Evolutionary conservation across 2,113 vertebrate genomes (phyloP).

Genomic region (Oenanthe melanoleuca): DNA sequence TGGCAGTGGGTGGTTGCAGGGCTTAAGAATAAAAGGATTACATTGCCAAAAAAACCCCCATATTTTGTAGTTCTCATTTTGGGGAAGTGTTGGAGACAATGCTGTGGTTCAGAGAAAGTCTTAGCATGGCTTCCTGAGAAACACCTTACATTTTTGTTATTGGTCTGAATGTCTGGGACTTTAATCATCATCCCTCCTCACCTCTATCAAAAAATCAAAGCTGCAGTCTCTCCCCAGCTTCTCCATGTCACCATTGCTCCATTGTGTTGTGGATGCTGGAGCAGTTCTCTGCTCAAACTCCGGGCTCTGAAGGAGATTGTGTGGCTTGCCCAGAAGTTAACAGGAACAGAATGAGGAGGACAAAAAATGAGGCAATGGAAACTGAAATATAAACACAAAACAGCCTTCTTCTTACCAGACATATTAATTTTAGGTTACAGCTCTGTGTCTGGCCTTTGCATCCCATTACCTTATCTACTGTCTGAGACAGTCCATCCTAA

Average conservation of each 20-base stretch:
- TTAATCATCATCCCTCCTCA: background rate
- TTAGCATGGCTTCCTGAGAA: background rate
- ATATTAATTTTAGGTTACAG: background rate
- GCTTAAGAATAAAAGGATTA: background rate
- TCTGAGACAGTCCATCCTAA: background rate
- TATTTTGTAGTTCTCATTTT: background rate
- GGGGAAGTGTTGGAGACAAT: background rate
- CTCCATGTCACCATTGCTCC: background rate
- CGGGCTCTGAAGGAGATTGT: background rate
- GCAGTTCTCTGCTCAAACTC: background rate
- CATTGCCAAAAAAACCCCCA: accelerated
- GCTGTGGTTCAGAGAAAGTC: background rate
- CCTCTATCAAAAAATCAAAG: background rate
- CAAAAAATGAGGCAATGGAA: background rate
- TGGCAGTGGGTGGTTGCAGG: background rate
- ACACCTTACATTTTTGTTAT: accelerated
- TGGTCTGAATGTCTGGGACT: background rate
- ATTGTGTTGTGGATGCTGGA: background rate
- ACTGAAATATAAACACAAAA: background rate
- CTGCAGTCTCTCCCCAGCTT: background rate
- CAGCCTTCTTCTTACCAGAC: background rate
- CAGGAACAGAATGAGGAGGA: background rate
- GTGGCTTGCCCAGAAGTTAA: background rate
- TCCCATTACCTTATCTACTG: background rate
- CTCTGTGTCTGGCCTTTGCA: background rate